Percentiles rank a stretch among this genome's conserved stretches.
These are phyloP conservation scores for Stigmatopora argus DNA, from an alignment of 2,113 vertebrate species.

Conservation along the genomic window DNA sequence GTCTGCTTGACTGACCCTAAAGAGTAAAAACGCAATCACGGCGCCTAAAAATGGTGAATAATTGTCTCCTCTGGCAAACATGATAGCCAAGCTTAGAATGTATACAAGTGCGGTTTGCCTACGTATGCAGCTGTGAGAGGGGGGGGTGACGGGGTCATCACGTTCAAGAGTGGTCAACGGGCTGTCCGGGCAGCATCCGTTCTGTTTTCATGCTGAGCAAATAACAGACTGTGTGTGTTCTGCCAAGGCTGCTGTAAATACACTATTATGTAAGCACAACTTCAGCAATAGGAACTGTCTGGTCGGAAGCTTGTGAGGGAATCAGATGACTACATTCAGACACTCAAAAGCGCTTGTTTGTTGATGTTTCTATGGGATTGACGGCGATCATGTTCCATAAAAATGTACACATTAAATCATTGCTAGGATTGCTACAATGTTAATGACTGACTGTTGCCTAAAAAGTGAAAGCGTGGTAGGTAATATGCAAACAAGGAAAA, in stretches of 20 bases:
- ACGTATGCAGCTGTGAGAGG: conserved; percentile 7
- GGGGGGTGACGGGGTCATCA: conserved; percentile 26
- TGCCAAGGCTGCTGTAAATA: conserved; percentile 64
- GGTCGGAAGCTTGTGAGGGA: conserved; percentile 18
- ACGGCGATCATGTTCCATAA: background rate
- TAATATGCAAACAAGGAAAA: too few species aligned
- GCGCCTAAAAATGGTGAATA: conserved; percentile 41
- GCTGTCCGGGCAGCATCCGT: conserved; percentile 44
- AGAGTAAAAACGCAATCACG: conserved; percentile 37
- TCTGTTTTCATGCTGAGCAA: conserved; percentile 57
- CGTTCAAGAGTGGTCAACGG: conserved; percentile 41
- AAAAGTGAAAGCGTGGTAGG: background rate
- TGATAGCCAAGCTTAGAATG: conserved; percentile 26
- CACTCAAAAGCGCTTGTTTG: background rate
- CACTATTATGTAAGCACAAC: conserved; percentile 54
- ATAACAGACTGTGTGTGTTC: conserved; percentile 52
- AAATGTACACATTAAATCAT: background rate
- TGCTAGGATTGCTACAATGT: background rate
- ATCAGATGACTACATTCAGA: conserved; percentile 7
- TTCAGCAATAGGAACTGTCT: conserved; percentile 39
- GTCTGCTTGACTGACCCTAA: conserved; percentile 37
- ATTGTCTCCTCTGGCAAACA: conserved; percentile 37
- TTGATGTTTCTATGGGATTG: background rate
- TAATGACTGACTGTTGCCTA: background rate
- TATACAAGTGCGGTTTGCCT: background rate